Evolutionary conservation across 2,113 vertebrate species (phyloP), one percentile per base, ranked within the genome.

Genomic region (Otus sunia): DNA sequence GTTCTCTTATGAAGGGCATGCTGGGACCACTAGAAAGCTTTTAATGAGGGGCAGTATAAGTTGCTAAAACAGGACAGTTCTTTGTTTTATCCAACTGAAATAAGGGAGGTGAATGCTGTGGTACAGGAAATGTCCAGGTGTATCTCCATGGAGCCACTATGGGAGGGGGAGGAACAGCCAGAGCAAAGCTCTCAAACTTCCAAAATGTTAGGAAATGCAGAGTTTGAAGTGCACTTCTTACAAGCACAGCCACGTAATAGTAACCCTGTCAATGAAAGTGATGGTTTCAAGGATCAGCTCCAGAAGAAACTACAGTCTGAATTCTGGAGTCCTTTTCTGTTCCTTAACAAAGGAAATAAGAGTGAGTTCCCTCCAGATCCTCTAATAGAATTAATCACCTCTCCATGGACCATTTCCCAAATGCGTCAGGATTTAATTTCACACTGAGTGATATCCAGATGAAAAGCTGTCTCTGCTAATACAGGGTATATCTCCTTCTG

Each of bases 351-450:
- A 80, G 27, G 76, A 94, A 87, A 49, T 39, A 72, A 45, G 82
- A 60, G n/a, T 1, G 29, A 78, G 76, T 72, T 93, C 36, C 62
- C 74, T 68, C 25, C 77, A 87, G 68, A 45, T 85, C 53, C 62
- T 91, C 36, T 82, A 72, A 89, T 68, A 91, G 86, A 87, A 95
- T 90, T 85, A 95, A 82, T 85, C 74, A 55, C 45, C 80, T 88
- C 94, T 94, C 89, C 66, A 22, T 73, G 80, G 94, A 47, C 77
- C 58, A n/a, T 85, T 92, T 95, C 89, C 89, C 76, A 91, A 43
- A 89, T 69, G 94, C 11, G 16, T 45, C 77, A 63, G 86, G 77
- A 83, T 96, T 97, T 96, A 91, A 95, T 96, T 94, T 96, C 89
- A 56, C 58, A 87, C 67, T 0, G 1, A 81, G 66, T 37, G 76